Evolutionary conservation across 2,797 vertebrate genomes (phyloP).

Genomic region (Girardinus metallicus): DNA sequence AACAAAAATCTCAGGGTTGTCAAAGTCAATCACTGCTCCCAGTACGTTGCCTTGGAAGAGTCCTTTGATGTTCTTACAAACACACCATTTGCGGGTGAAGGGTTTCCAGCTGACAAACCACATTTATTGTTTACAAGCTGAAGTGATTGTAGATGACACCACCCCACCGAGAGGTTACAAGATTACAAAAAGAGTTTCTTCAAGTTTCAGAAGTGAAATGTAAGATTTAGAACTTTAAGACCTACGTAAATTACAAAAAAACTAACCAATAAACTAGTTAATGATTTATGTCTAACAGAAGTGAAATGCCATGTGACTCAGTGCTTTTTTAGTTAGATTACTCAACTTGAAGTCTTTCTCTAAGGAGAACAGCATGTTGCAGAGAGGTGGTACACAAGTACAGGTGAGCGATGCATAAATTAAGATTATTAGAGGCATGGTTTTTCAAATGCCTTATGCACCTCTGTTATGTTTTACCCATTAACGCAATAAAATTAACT

Average conservation of each 20-base stretch:
- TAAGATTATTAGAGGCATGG: neutral
- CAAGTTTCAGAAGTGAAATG: neutral
- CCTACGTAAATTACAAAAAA: neutral
- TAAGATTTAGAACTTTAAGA: neutral
- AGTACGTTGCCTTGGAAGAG: neutral
- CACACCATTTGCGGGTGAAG: neutral
- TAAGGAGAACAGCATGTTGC: neutral
- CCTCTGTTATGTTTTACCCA: neutral
- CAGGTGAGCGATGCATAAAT: neutral
- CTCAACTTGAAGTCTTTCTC: neutral
- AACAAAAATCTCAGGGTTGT: slow-evolving; percentile 10
- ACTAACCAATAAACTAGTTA: neutral
- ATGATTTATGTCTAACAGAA: neutral
- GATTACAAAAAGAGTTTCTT: neutral
- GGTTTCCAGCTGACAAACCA: neutral
- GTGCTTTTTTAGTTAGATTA: neutral
- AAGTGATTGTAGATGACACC: neutral
- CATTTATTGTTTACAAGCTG: slow-evolving; percentile 11
- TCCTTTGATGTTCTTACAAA: neutral
- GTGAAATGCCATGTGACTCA: neutral
- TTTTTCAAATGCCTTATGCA: neutral
- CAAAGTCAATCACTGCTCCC: slow-evolving; percentile 9
- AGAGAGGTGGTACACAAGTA: neutral
- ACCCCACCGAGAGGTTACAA: neutral
- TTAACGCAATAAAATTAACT: neutral